Evolutionary conservation across 37 sponge, comb jelly and placozoan species (phyloP).

Genomic region (Aphrocallistes beatrix): DNA sequence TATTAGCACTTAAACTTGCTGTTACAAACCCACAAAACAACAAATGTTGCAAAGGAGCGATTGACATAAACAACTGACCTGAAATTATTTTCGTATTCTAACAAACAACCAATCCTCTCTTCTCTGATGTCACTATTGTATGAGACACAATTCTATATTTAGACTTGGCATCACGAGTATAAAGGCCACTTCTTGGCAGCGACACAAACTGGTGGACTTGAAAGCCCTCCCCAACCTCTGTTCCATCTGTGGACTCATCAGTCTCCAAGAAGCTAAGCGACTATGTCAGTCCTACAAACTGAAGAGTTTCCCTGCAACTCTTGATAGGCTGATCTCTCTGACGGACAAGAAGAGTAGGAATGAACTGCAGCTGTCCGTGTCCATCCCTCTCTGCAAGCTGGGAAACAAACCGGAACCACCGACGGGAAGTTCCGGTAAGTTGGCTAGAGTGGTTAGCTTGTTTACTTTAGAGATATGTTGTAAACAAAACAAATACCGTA

Average conservation of each 20-base stretch:
- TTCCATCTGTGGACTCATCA: not conserved
- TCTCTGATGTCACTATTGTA: too few relatives aligned
- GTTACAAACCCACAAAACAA: too few relatives aligned
- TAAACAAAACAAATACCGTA: too few relatives aligned
- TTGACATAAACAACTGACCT: too few relatives aligned
- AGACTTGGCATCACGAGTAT: not conserved
- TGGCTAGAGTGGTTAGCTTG: too few relatives aligned
- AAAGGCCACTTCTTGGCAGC: not conserved
- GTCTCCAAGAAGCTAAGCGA: not conserved
- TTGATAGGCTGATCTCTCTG: not conserved
- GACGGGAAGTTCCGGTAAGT: not conserved
- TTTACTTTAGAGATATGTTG: too few relatives aligned
- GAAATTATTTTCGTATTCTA: too few relatives aligned
- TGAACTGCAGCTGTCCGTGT: not conserved
- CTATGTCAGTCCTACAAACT: not conserved
- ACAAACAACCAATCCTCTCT: too few relatives aligned
- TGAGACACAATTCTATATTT: too few relatives aligned
- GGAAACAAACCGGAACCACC: not conserved
- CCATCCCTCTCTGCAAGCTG: not conserved
- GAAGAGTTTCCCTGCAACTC: not conserved
- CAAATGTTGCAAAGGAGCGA: too few relatives aligned
- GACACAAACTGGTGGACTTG: conserved; percentile 6
- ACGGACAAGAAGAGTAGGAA: not conserved
- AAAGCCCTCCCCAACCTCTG: not conserved
- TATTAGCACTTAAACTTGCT: too few relatives aligned